Conservation (phyloP, 2,888 invertebrate species). For the Cinara cedri region DNA sequence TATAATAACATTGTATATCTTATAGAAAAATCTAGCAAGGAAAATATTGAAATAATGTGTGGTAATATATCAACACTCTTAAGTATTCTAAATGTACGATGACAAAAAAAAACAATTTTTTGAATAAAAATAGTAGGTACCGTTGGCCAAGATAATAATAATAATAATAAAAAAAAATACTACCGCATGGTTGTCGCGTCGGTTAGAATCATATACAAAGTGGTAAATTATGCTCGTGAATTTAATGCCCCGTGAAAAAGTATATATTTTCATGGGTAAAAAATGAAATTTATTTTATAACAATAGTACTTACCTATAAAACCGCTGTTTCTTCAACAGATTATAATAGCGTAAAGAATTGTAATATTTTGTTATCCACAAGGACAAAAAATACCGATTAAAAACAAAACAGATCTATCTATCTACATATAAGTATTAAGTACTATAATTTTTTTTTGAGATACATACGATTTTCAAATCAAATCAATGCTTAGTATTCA, state of each 20-base stretch:
- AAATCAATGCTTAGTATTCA: no score
- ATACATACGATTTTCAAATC: no score
- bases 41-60: background rate
- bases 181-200: constrained; percentile 42
- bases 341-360: constrained; percentile 46
- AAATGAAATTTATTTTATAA: constrained; percentile 53
- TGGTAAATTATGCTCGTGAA: constrained; percentile 51
- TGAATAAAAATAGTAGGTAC: constrained; percentile 41
- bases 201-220: constrained; percentile 49
- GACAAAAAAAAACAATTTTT: constrained; percentile 39
- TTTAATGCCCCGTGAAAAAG: constrained; percentile 52
- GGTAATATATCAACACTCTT: no score
- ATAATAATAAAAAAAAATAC: background rate
- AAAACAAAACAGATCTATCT: background rate
- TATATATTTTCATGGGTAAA: constrained; percentile 47
- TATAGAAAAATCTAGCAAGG: background rate
- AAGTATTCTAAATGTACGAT: constrained; percentile 1
- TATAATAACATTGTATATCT: no score
- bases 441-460: no score
- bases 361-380: constrained; percentile 27
- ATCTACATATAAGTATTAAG: no score
- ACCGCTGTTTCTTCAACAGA: constrained; percentile 48
- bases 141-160: constrained; percentile 44
- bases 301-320: constrained; percentile 34
- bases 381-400: constrained; percentile 28